phyloP scores from a whole-genome alignment of 2,113 vertebrate species.

The Chionomys nivalis region DNA sequence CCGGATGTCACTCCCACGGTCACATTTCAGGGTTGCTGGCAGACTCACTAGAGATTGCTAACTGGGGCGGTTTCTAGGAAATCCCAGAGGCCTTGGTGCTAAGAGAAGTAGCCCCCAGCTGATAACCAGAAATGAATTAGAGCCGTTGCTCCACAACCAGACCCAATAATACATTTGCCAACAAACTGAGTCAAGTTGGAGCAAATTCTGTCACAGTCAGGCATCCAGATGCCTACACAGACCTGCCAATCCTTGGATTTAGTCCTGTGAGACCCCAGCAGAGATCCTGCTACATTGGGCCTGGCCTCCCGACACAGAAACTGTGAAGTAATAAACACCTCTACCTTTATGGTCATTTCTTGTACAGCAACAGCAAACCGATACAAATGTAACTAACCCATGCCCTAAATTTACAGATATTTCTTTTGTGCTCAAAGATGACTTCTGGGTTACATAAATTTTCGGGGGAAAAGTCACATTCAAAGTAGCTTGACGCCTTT shows the following conservation, averaged over 20 bases:
- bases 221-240: neutral
- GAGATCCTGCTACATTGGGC: neutral
- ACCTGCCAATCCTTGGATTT: neutral
- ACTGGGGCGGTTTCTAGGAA: neutral
- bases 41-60: neutral
- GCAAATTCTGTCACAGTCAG: neutral
- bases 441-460: neutral
- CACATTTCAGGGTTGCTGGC: neutral
- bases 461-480: slow-evolving; percentile 17
- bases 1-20: neutral
- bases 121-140: neutral
- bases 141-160: neutral
- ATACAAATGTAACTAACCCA: neutral
- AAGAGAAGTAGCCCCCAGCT: neutral
- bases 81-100: neutral
- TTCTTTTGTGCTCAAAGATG: neutral
- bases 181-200: neutral
- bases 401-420: neutral
- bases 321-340: neutral
- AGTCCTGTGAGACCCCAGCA: neutral
- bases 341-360: slow-evolving; percentile 2
- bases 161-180: slow-evolving; percentile 20
- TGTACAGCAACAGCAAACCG: slow-evolving; percentile 1
- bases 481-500: neutral
- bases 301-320: neutral